These are phyloP conservation scores for Lasioglossum oenotherae DNA, from an alignment of 2,888 invertebrate genomes.

Conservation along the genomic window DNA sequence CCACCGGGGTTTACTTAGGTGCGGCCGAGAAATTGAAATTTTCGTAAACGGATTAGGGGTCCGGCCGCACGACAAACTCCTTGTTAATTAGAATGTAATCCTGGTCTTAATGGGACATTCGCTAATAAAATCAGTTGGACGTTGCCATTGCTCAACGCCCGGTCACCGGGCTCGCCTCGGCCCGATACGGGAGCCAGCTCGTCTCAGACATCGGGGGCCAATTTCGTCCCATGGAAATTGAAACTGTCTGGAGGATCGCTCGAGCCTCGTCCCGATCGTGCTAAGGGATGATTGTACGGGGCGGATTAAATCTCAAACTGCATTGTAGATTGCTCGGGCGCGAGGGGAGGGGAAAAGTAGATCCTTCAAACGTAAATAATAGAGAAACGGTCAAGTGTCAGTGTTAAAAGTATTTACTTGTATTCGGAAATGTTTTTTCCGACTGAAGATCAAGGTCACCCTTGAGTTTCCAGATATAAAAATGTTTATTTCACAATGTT, in stretches of 20 bases:
- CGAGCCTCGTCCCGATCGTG: neutral
- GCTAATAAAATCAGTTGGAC: conserved; percentile 66
- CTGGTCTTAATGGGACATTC: conserved; percentile 74
- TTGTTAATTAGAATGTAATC: conserved; percentile 81
- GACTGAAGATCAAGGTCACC: no score
- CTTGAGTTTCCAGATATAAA: no score
- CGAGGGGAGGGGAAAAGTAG: neutral
- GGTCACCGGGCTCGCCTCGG: neutral
- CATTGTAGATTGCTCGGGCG: neutral
- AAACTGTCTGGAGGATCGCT: conserved; percentile 8
- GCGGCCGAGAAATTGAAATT: conserved; percentile 83
- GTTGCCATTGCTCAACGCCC: neutral
- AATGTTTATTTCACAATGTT: no score
- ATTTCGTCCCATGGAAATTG: conserved; percentile 10
- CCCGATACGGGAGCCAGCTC: neutral
- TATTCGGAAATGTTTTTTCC: no score
- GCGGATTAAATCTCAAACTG: neutral
- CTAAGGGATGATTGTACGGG: neutral
- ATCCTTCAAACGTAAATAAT: neutral
- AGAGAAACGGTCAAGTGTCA: no score
- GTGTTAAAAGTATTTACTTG: no score
- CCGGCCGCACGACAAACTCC: conserved; percentile 77
- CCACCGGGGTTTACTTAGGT: conserved; percentile 77
- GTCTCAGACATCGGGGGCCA: conserved; percentile 9
- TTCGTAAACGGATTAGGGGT: conserved; percentile 82